Conservation (phyloP, 1,140 invertebrate species). For the Drosophila pseudoobscura region DNA sequence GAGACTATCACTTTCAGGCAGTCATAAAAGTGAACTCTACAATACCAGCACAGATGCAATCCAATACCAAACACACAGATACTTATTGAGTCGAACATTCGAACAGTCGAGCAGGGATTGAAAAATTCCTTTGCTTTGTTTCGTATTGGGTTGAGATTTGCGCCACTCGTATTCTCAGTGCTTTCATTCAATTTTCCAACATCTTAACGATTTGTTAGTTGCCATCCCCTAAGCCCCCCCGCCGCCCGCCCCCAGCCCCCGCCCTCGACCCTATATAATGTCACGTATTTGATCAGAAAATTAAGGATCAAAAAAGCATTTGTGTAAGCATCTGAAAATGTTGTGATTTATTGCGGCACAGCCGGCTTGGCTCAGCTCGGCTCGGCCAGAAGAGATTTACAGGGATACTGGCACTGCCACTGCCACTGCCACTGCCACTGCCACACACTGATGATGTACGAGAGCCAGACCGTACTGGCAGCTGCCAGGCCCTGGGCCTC, state of each 20-base stretch:
- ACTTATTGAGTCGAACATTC: slow-evolving; percentile 30
- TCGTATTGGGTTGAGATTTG: slow-evolving; percentile 18
- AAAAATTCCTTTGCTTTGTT: slow-evolving; percentile 65
- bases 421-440: not conserved
- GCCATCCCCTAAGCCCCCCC: slow-evolving; percentile 25
- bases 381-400: slow-evolving; percentile 45
- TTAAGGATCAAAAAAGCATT: slow-evolving; percentile 81
- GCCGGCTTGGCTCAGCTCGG: slow-evolving; percentile 8
- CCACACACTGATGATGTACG: slow-evolving; percentile 53
- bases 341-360: slow-evolving; percentile 75
- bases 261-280: slow-evolving; percentile 56
- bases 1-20: slow-evolving; percentile 74
- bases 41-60: slow-evolving; percentile 49
- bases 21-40: slow-evolving; percentile 64
- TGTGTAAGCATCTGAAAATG: slow-evolving; percentile 80
- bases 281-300: slow-evolving; percentile 81
- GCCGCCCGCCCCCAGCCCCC: too few relatives aligned
- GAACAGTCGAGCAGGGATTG: slow-evolving; percentile 54
- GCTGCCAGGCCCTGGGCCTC: slow-evolving; percentile 34
- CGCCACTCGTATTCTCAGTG: slow-evolving; percentile 27
- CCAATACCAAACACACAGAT: slow-evolving; percentile 33
- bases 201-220: slow-evolving; percentile 70
- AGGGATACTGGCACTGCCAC: slow-evolving; percentile 28
- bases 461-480: slow-evolving; percentile 33
- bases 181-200: slow-evolving; percentile 74